phyloP scores from a whole-genome alignment of 2,113 vertebrate species.

The Cnemophilus loriae region DNA sequence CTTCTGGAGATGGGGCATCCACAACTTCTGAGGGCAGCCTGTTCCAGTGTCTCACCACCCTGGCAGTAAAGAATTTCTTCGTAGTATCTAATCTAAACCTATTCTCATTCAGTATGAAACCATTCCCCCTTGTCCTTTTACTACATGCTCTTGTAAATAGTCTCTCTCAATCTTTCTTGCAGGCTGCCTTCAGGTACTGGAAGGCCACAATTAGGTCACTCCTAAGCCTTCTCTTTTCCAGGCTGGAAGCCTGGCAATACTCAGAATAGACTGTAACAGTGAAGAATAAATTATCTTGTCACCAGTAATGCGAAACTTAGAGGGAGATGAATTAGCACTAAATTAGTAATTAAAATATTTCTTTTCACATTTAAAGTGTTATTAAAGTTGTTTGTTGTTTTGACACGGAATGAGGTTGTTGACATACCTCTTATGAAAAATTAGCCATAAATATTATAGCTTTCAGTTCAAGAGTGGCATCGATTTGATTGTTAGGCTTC shows the following conservation, averaged over 20 bases:
- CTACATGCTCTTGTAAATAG: not conserved
- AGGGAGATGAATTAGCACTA: not conserved
- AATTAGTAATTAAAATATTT: conserved; percentile 24
- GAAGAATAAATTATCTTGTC: conserved; percentile 2
- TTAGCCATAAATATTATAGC: not conserved
- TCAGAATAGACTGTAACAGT: not conserved
- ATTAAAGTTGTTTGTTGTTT: not conserved
- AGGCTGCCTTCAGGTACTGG: not conserved
- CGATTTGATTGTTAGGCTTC: conserved; percentile 45
- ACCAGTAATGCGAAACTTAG: not conserved
- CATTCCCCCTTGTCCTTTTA: not conserved
- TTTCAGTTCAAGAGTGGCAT: conserved; percentile 10
- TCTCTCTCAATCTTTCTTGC: not conserved
- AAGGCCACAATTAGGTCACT: not conserved
- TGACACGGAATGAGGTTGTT: not conserved
- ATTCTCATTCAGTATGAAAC: not conserved
- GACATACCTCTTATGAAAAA: not conserved
- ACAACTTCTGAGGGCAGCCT: not conserved
- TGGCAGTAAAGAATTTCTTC: not conserved
- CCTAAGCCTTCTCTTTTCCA: not conserved
- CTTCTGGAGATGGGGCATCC: not conserved
- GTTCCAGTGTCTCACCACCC: not conserved
- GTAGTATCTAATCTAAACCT: not conserved
- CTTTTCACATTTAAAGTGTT: not conserved
- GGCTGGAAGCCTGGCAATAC: not conserved